phyloP scores from a whole-genome alignment of 2,888 invertebrate genomes.

The Capitulum mitella region DNA sequence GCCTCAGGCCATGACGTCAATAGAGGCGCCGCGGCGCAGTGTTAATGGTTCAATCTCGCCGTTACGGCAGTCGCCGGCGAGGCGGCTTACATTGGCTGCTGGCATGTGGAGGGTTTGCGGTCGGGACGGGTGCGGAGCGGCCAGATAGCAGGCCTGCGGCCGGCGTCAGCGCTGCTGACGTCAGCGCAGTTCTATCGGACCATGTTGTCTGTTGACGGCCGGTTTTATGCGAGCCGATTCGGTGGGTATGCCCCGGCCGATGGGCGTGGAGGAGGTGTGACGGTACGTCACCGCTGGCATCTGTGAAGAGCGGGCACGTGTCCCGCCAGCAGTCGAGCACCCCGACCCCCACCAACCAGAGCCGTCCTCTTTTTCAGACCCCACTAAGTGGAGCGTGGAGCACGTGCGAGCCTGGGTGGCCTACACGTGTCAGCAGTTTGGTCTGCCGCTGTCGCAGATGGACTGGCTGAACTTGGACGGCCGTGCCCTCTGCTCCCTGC shows the following conservation, averaged over 20 bases:
- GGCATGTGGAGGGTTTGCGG: too few relatives aligned
- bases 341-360: too few relatives aligned
- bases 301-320: too few relatives aligned
- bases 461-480: slow-evolving; percentile 69
- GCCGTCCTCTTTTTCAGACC: slow-evolving; percentile 57
- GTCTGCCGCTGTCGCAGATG: slow-evolving; percentile 61
- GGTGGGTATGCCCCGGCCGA: neutral
- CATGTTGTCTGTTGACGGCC: neutral
- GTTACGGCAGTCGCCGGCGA: neutral
- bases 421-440: slow-evolving; percentile 60
- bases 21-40: neutral
- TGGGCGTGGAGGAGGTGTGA: neutral
- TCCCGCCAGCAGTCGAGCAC: too few relatives aligned
- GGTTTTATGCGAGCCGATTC: neutral
- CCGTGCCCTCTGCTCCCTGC: slow-evolving; percentile 61
- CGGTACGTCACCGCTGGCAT: too few relatives aligned
- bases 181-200: neutral
- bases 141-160: neutral
- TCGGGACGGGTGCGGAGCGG: too few relatives aligned
- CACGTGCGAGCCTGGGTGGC: slow-evolving; percentile 84
- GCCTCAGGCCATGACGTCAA: neutral
- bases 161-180: too few relatives aligned
- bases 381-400: slow-evolving; percentile 71
- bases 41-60: slow-evolving; percentile 4
- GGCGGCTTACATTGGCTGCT: neutral